Evolutionary conservation across 2,888 invertebrate species (phyloP).

Genomic region (Chloroclysta siterata): DNA sequence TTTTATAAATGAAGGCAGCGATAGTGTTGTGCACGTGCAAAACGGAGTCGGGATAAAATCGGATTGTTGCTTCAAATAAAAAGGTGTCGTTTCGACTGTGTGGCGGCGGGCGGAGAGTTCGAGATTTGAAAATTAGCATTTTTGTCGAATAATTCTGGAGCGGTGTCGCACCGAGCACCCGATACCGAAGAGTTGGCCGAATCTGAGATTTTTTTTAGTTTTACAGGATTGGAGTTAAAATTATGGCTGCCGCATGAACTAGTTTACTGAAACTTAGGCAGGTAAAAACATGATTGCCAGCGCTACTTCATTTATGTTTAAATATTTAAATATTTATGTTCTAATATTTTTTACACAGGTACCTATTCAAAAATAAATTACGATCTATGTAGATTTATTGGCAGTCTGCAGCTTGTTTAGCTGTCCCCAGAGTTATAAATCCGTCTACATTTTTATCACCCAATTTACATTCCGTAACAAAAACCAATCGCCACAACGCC

Average conservation of each 20-base stretch:
- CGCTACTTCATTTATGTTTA: background rate
- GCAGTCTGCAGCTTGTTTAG: background rate
- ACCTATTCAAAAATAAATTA: background rate
- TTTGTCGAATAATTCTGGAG: slow-evolving; percentile 83
- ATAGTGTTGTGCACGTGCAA: slow-evolving; percentile 46
- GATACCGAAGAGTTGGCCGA: slow-evolving; percentile 75
- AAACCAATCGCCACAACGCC: slow-evolving; percentile 36
- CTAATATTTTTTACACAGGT: too few species aligned
- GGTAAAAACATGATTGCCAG: background rate
- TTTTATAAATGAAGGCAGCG: slow-evolving; percentile 43
- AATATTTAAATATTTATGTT: too few species aligned
- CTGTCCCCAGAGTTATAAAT: slow-evolving; percentile 13
- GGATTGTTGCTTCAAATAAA: slow-evolving; percentile 69
- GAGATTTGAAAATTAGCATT: slow-evolving; percentile 85
- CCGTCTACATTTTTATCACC: slow-evolving; percentile 11
- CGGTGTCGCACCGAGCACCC: slow-evolving; percentile 78
- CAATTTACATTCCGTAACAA: slow-evolving; percentile 29
- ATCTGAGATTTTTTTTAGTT: slow-evolving; percentile 68
- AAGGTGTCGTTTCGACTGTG: slow-evolving; percentile 75
- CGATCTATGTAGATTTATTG: background rate
- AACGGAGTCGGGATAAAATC: slow-evolving; percentile 56
- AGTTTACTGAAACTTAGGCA: slow-evolving; percentile 13
- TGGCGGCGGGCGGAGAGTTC: slow-evolving; percentile 65
- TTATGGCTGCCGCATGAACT: slow-evolving; percentile 56
- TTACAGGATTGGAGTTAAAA: slow-evolving; percentile 74